Base-by-base conservation (phyloP, 2,113 vertebrate species). In the Gallinago paraguaiae region DNA sequence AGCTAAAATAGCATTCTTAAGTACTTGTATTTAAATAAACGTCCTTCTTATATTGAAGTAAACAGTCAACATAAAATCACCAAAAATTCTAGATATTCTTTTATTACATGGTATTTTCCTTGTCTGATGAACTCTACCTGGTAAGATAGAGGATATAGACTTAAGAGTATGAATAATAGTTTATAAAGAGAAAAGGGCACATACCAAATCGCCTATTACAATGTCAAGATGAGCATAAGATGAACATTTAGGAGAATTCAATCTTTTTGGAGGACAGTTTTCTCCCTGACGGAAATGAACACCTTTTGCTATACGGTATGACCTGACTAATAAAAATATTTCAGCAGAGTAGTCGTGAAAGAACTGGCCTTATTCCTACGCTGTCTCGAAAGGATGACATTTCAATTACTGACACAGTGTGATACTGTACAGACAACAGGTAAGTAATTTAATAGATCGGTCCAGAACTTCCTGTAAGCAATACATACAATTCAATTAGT, bases 391-490 rank as follows among this genome's bases (percentile, higher is more conserved):
- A 46, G 41, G 67, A 91, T 92, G 76, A 92, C 85, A 90, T 84
- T 81, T 97, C 93, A 95, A 83, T 95, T 95, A 79, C 75, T 75
- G 68, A 69, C 92, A 71, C 74, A 82, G 61, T 75, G 71, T 11
- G 70, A 93, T 59, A 54, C 80, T 75, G 57, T 11, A 81, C 94
- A 95, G 91, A 88, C 90, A 92, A 96, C 82, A 94, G 72, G 92
- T 91, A 89, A 82, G 76, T 75, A 96, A 97, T 95, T 94, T 64
- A 95, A 97, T 92, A 96, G 82, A 90, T 90, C 67, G 41, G 82
- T 51, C 90, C 85, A 92, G 63, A 94, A 87, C 89, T 95, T 97
- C 95, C 92, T 95, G 96, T 92, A 95, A 97, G 92, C 85, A 95
- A 96, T 94, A 84, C 71, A 94, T 46, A 87, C 77, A 94, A 95